Percentiles rank a stretch among this genome's conserved stretches.
Conservation (phyloP, 1,140 invertebrate species). For the Coboldia fuscipes region DNA sequence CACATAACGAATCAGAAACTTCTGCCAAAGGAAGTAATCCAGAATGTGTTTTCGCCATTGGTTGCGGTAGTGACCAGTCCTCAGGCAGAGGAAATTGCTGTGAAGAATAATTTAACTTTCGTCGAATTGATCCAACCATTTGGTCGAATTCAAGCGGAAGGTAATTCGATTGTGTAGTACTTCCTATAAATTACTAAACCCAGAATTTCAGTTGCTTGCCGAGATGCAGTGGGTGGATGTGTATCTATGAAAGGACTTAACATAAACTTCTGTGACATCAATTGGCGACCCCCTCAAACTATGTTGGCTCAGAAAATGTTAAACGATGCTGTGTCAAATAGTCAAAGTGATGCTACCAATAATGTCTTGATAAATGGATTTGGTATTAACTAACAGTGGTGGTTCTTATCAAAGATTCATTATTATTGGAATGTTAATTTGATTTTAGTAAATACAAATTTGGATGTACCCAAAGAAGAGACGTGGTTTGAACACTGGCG, state of each 20-base stretch:
- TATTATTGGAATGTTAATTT: too few species aligned
- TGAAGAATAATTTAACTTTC: conserved; percentile 80
- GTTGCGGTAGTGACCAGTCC: conserved; percentile 65
- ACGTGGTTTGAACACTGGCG: conserved; percentile 97
- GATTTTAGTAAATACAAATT: conserved; percentile 21
- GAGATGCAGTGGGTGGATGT: conserved; percentile 55
- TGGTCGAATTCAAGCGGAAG: conserved; percentile 52
- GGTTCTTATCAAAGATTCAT: too few species aligned
- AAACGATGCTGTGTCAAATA: conserved; percentile 62
- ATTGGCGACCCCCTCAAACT: conserved; percentile 58
- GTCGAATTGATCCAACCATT: conserved; percentile 82
- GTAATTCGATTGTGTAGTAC: conserved; percentile 22
- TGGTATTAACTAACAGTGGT: too few species aligned
- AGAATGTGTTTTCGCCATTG: conserved; percentile 71
- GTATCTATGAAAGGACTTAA: conserved; percentile 58
- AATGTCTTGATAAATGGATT: conserved; percentile 24
- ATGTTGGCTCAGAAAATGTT: conserved; percentile 63
- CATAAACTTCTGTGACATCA: conserved; percentile 61
- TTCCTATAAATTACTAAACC: conserved; percentile 2
- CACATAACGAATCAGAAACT: conserved; percentile 19
- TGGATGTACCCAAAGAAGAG: conserved; percentile 46
- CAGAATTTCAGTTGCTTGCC: conserved; percentile 43
- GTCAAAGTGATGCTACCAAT: conserved; percentile 38
- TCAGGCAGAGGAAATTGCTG: conserved; percentile 59
- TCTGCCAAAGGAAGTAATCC: conserved; percentile 66